Base-by-base conservation (phyloP, 2,113 vertebrate species). In the Paracanthobrama guichenoti region DNA sequence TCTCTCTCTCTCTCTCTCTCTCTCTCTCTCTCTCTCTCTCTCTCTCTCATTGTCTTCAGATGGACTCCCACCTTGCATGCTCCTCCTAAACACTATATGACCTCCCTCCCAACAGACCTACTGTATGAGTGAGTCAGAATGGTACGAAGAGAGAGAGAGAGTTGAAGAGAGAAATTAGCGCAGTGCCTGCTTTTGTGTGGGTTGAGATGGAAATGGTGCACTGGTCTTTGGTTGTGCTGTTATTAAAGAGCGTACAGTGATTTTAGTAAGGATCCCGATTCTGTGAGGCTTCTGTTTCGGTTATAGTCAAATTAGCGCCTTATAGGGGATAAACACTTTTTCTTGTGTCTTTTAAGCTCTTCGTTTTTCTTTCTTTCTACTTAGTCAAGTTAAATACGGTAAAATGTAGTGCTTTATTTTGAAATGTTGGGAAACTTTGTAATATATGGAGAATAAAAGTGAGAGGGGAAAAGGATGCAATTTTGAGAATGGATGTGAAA, bases 151-250 rank as follows among this genome's bases (percentile, higher is more conserved):
- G 31, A 50, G 26, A 50, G 62, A 81, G 16, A 22, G 48, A 75
- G 31, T 50, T 44, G 18, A 77, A 44, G 62, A 28, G 13, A 79
- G 48, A 79, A 59, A 79, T 79, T 57, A 72, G 50, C 53, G 39
- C 67, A 57, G 24, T 31, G 35, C 14, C 42, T 75, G 71, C 48
- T 31, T 76, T 53, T 86, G 85, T 57, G 85, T 86, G 75, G 85
- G 73, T 14, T n/a, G 85, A 86, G 62, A 81, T 67, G 20, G 62
- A 82, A 82, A 82, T 35, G 26, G 39, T 74, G 81, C 57, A 31
- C 79, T 82, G 72, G 67, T 86, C 85, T 44, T 46, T 83, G 66
- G 48, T 35, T 85, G 57, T 81, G 75, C 16, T 24, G 57, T 75
- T 60, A 75, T 80, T 69, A 71, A 77, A 67, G 26, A 74, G 13